Conservation (phyloP, 2,888 invertebrate species). For the Cistogaster globosa region DNA sequence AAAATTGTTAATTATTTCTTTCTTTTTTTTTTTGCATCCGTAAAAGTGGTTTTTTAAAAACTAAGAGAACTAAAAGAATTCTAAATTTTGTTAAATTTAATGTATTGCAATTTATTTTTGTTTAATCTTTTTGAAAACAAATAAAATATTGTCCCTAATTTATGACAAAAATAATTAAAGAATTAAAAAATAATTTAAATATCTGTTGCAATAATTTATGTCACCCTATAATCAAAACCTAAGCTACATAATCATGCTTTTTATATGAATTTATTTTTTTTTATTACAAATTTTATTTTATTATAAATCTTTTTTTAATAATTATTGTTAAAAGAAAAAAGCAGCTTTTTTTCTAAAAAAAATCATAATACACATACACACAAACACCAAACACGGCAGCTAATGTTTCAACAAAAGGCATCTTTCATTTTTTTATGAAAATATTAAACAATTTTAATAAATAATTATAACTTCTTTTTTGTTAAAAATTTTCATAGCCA, state of each 20-base stretch:
- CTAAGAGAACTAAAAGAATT: too few species aligned
- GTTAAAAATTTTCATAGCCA: constrained; percentile 75
- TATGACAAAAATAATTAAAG: constrained; percentile 3
- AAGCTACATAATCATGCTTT: constrained; percentile 65
- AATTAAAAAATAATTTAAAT: constrained; percentile 14
- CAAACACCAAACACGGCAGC: constrained; percentile 67
- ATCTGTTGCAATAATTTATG: constrained; percentile 69
- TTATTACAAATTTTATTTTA: background rate
- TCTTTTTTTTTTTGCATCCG: too few species aligned
- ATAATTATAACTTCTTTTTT: constrained; percentile 78
- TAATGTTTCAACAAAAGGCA: constrained; percentile 58
- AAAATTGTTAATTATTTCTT: too few species aligned
- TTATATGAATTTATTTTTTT: constrained; percentile 28
- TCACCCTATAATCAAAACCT: constrained; percentile 70
- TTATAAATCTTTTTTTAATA: constrained; percentile 1
- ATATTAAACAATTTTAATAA: constrained; percentile 47
- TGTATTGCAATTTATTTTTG: constrained; percentile 40
- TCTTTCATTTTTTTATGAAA: constrained; percentile 50
- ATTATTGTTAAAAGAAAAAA: constrained; percentile 53
- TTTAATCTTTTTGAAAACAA: constrained; percentile 16
- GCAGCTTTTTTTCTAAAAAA: constrained; percentile 32
- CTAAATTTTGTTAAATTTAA: background rate
- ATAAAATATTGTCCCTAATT: constrained; percentile 22
- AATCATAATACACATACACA: constrained; percentile 8
- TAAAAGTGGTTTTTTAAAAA: too few species aligned